These are phyloP conservation scores for Azorinus chamasolen DNA, from an alignment of 2,888 invertebrate species.

Conservation along the genomic window DNA sequence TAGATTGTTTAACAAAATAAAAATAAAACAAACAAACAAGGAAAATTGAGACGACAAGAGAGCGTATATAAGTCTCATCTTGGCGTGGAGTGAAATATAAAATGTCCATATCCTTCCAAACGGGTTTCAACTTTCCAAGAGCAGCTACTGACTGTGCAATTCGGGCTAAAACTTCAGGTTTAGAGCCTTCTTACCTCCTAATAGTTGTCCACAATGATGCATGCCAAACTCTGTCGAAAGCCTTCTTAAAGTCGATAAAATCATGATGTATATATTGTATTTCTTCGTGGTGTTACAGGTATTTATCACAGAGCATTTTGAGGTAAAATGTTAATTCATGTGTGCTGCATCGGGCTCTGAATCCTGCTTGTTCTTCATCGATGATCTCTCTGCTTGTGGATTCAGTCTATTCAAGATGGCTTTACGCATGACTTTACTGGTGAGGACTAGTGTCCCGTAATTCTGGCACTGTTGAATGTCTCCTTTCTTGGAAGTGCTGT, in stretches of 20 bases:
- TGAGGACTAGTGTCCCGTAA: conserved; percentile 44
- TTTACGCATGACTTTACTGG: conserved; percentile 44
- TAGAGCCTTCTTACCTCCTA: neutral
- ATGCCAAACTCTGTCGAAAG: conserved; percentile 44
- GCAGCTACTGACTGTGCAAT: too few relatives aligned
- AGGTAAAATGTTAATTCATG: conserved; percentile 32
- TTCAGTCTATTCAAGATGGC: conserved; percentile 37
- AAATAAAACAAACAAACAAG: too few relatives aligned
- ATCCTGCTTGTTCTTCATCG: conserved; percentile 35
- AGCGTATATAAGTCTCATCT: too few relatives aligned
- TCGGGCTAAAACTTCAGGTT: too few relatives aligned
- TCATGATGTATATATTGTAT: conserved; percentile 12
- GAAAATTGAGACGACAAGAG: too few relatives aligned
- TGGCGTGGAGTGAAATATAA: too few relatives aligned
- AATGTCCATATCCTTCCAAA: too few relatives aligned
- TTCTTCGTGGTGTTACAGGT: conserved; percentile 28
- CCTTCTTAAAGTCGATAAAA: conserved; percentile 22
- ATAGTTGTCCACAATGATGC: conserved; percentile 9
- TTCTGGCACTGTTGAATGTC: conserved; percentile 24
- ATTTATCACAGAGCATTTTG: conserved; percentile 20
- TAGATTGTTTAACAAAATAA: too few relatives aligned
- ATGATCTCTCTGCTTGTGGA: conserved; percentile 29
- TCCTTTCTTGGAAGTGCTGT: conserved; percentile 40
- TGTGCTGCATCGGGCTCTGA: conserved; percentile 22
- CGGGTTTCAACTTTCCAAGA: too few relatives aligned